These are phyloP conservation scores for Calephelis perditalis DNA, from an alignment of 2,888 invertebrate genomes.

Conservation along the genomic window DNA sequence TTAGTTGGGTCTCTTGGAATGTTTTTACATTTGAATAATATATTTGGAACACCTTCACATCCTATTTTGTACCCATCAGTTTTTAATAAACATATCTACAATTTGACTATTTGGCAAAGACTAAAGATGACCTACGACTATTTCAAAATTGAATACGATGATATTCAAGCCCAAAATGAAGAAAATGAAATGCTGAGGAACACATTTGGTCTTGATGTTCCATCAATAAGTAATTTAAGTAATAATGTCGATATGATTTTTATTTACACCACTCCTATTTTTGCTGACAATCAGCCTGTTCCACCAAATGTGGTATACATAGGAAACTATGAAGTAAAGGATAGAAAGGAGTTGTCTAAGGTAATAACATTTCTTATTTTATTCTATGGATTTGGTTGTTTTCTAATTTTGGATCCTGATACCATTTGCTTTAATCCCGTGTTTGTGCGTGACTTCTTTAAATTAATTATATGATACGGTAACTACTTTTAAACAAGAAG, in stretches of 20 bases:
- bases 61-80: conserved; percentile 39
- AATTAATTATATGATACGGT: too few species aligned
- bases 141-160: neutral
- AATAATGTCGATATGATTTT: conserved; percentile 49
- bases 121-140: conserved; percentile 28
- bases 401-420: too few species aligned
- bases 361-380: too few species aligned
- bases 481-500: too few species aligned
- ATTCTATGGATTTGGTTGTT: too few species aligned
- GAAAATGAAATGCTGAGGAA: conserved; percentile 31
- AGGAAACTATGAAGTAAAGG: conserved; percentile 40
- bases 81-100: conserved; percentile 31
- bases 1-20: conserved; percentile 38
- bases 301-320: conserved; percentile 52
- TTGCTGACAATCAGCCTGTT: conserved; percentile 47
- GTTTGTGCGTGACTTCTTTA: too few species aligned
- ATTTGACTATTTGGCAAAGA: conserved; percentile 38
- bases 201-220: conserved; percentile 33
- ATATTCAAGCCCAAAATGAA: neutral
- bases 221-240: conserved; percentile 31
- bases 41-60: conserved; percentile 36
- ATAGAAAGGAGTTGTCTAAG: conserved; percentile 33
- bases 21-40: conserved; percentile 24
- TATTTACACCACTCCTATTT: conserved; percentile 51
- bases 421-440: too few species aligned